Evolutionary conservation across 1,140 invertebrate species (phyloP).

Genomic region (Battus philenor): DNA sequence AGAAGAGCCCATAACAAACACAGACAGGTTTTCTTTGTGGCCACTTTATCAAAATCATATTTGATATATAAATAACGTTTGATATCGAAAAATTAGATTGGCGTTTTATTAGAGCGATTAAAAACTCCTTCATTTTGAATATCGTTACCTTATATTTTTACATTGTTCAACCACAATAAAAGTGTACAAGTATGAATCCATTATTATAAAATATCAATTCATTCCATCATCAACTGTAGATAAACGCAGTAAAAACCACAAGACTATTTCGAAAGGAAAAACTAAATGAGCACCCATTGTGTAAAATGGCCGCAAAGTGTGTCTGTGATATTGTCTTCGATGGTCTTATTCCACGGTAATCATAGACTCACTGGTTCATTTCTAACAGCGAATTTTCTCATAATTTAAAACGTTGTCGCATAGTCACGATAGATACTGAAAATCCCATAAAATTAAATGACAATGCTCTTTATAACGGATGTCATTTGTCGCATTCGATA

Average conservation of each 20-base stretch:
- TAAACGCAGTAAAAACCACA: no score
- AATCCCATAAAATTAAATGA: slow-evolving; percentile 9
- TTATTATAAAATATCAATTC: no score
- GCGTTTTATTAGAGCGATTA: no score
- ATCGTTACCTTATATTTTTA: no score
- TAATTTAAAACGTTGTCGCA: background rate
- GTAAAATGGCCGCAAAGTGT: background rate
- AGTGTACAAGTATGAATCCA: no score
- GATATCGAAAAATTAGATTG: no score
- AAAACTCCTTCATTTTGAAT: no score
- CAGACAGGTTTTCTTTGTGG: no score
- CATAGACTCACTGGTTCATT: slow-evolving; percentile 1
- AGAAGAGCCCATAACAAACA: no score
- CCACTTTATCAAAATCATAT: no score
- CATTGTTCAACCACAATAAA: no score
- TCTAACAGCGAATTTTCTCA: background rate
- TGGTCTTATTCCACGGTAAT: background rate
- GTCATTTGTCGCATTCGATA: background rate
- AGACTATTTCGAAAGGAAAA: background rate
- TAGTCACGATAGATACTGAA: slow-evolving; percentile 1
- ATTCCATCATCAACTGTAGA: background rate
- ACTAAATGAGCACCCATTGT: background rate
- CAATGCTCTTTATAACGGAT: slow-evolving; percentile 12
- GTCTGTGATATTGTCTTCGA: slow-evolving; percentile 1
- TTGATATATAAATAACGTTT: no score